phyloP scores from a whole-genome alignment of 2,888 invertebrate species.

The Volucella inflata region DNA sequence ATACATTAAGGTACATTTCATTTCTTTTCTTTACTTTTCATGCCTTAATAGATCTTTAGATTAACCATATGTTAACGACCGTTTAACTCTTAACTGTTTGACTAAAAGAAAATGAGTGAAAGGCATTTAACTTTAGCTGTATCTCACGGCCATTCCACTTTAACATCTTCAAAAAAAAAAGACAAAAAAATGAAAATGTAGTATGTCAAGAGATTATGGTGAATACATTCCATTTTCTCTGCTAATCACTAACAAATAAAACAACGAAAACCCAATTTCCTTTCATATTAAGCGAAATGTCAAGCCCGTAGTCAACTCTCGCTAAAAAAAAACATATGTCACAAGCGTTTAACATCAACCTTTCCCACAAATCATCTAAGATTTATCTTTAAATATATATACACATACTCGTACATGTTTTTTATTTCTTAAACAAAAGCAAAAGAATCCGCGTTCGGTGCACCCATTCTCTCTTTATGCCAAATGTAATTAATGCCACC shows the following conservation, averaged over 20 bases:
- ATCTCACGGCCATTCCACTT: background rate
- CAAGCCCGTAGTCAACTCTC: constrained; percentile 52
- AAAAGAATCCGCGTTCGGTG: constrained; percentile 40
- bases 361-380: constrained; percentile 39
- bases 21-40: too few species aligned
- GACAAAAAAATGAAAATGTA: background rate
- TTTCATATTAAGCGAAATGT: constrained; percentile 45
- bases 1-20: too few species aligned
- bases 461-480: constrained; percentile 53
- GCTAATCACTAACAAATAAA: background rate
- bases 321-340: background rate
- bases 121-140: background rate
- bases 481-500: constrained; percentile 70
- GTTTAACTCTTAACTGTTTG: background rate
- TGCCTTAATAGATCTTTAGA: too few species aligned
- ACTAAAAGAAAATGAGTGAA: background rate
- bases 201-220: background rate
- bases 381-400: constrained; percentile 56
- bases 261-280: background rate
- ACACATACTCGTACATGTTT: constrained; percentile 24
- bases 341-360: constrained; percentile 29
- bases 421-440: constrained; percentile 11
- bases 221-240: background rate
- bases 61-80: background rate
- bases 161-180: background rate